Percentiles rank a stretch among this genome's conserved stretches.
These are phyloP conservation scores for Thumatha senex DNA, from an alignment of 2,888 invertebrate species.

Conservation along the genomic window DNA sequence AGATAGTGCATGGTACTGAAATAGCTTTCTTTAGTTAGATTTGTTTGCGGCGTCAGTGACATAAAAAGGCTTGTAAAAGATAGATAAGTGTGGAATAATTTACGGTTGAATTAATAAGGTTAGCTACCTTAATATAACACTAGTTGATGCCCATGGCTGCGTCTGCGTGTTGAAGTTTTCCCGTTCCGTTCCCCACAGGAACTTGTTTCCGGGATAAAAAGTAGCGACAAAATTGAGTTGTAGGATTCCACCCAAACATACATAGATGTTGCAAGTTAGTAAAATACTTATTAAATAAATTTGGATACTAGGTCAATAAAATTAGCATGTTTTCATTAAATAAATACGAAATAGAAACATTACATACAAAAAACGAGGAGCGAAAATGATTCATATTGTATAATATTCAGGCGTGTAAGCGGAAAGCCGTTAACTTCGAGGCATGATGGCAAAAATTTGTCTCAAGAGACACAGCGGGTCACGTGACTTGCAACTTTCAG, in stretches of 20 bases:
- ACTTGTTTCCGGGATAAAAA: too few species aligned
- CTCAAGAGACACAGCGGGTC: constrained; percentile 28
- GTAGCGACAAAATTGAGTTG: too few species aligned
- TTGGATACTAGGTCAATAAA: not conserved
- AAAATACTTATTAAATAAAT: too few species aligned
- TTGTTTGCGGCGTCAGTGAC: constrained; percentile 21
- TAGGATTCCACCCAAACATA: too few species aligned
- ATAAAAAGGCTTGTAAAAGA: constrained; percentile 1
- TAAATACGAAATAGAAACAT: constrained; percentile 2
- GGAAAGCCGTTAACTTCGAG: constrained; percentile 30
- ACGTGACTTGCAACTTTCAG: constrained; percentile 32
- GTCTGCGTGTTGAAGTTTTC: too few species aligned
- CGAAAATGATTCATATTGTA: constrained; percentile 24
- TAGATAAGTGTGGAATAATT: constrained; percentile 9
- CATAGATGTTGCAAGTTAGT: too few species aligned
- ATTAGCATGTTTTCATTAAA: constrained; percentile 1
- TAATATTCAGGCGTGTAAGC: constrained; percentile 28
- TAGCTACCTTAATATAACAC: not conserved
- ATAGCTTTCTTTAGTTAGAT: constrained; percentile 28
- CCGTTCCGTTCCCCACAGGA: too few species aligned
- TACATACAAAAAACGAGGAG: constrained; percentile 3
- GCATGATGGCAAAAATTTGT: constrained; percentile 34
- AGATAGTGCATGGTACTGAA: constrained; percentile 40
- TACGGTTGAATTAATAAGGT: constrained; percentile 5
- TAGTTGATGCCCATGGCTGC: not conserved